Percentiles rank a stretch among this genome's conserved stretches.
Evolutionary conservation across 2,888 invertebrate genomes (phyloP).

Genomic region (Corythucha ciliata): DNA sequence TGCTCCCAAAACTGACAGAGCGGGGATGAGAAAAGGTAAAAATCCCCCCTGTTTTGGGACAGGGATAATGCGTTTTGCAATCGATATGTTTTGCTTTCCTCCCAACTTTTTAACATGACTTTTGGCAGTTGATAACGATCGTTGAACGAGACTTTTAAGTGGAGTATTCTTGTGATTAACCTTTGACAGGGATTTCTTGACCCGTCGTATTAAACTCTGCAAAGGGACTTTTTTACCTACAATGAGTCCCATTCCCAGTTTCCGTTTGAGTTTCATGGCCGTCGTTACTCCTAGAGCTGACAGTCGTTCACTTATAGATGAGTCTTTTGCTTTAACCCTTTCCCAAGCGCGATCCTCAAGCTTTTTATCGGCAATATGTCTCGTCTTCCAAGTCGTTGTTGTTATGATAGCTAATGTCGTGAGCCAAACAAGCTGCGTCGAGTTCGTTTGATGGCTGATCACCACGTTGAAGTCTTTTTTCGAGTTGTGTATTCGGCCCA

Average conservation of each 20-base stretch:
- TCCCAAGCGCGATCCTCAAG: slow-evolving; percentile 24
- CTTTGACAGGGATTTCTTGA: neutral
- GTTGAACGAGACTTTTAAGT: neutral
- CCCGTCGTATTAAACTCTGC: neutral
- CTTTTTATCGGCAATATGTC: slow-evolving; percentile 23
- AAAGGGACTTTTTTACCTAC: slow-evolving; percentile 3
- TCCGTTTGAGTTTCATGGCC: slow-evolving; percentile 22
- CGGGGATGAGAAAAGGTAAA: neutral
- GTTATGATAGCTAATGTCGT: neutral
- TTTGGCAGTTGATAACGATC: neutral
- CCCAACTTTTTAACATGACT: neutral
- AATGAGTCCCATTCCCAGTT: slow-evolving; percentile 14
- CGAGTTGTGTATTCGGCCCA: neutral
- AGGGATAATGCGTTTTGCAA: neutral
- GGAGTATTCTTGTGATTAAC: neutral
- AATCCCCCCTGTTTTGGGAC: neutral
- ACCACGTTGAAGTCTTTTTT: neutral
- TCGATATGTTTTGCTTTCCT: neutral
- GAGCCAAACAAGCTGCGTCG: neutral
- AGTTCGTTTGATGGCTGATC: neutral
- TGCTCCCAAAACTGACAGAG: neutral
- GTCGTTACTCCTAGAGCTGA: slow-evolving; percentile 18
- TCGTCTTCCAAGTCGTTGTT: slow-evolving; percentile 4
- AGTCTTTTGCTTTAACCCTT: slow-evolving; percentile 19
- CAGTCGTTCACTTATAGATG: slow-evolving; percentile 19